Evolutionary conservation across 1,140 invertebrate genomes (phyloP).

Genomic region (Thrips palmi): DNA sequence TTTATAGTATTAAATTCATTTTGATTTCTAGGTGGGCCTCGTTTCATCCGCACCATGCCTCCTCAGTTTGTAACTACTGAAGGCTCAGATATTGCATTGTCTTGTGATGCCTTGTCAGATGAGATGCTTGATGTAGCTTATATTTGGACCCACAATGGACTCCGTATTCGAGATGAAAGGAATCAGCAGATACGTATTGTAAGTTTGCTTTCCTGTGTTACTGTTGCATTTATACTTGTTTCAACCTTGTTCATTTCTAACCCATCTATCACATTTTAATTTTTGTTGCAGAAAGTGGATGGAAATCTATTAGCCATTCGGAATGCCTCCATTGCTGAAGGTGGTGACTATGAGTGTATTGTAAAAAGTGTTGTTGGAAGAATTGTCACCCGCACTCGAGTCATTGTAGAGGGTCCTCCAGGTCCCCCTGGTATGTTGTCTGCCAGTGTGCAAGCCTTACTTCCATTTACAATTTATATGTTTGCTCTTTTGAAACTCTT

Average conservation of each 20-base stretch:
- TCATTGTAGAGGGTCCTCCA: slow-evolving; percentile 67
- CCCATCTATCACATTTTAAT: neutral
- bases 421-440: slow-evolving; percentile 41
- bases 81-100: slow-evolving; percentile 47
- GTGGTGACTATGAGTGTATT: slow-evolving; percentile 75
- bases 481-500: slow-evolving; percentile 2
- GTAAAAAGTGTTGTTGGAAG: slow-evolving; percentile 71
- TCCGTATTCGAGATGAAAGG: slow-evolving; percentile 49
- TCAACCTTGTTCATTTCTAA: slow-evolving; percentile 4
- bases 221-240: slow-evolving; percentile 2
- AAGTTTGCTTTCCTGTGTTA: slow-evolving; percentile 6
- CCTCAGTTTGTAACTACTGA: slow-evolving; percentile 44
- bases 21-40: slow-evolving; percentile 36
- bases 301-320: slow-evolving; percentile 56
- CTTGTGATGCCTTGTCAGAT: slow-evolving; percentile 64
- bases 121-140: slow-evolving; percentile 72
- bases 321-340: slow-evolving; percentile 68
- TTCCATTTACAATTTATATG: slow-evolving; percentile 1
- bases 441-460: neutral
- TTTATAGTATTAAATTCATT: slow-evolving; percentile 2
- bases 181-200: slow-evolving; percentile 23
- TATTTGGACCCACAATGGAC: slow-evolving; percentile 76
- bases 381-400: slow-evolving; percentile 45
- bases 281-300: slow-evolving; percentile 29
- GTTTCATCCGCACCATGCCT: slow-evolving; percentile 44